Evolutionary conservation across 2,113 vertebrate genomes (phyloP).

Genomic region (Nymphicus hollandicus): DNA sequence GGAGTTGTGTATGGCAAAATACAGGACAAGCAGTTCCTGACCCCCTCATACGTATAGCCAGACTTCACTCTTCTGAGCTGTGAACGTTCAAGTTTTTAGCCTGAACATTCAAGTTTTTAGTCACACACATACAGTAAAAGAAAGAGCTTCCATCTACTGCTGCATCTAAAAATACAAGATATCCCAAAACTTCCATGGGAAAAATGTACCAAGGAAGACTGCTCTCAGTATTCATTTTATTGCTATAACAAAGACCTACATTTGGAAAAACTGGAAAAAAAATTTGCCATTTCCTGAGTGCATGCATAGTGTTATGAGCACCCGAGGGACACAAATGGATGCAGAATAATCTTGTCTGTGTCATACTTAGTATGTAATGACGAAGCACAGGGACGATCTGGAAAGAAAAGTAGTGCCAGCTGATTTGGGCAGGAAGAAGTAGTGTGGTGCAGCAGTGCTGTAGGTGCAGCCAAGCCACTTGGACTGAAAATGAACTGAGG

Average conservation of each 20-base stretch:
- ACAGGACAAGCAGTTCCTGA: not conserved
- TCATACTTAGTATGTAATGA: accelerated
- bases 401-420: not conserved
- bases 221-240: not conserved
- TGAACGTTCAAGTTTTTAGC: not conserved
- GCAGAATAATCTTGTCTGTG: not conserved
- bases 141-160: not conserved
- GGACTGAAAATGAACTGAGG: not conserved
- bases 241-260: not conserved
- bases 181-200: not conserved
- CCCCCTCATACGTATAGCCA: not conserved
- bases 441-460: not conserved
- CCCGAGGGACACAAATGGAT: not conserved
- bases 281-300: not conserved
- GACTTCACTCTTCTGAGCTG: not conserved
- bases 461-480: not conserved
- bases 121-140: not conserved
- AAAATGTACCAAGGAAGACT: not conserved
- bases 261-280: not conserved
- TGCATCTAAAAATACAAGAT: not conserved
- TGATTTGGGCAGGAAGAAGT: not conserved
- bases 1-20: not conserved
- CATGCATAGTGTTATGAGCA: not conserved
- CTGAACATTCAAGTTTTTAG: not conserved
- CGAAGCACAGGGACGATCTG: not conserved